Evolutionary conservation across 1,140 invertebrate genomes (phyloP).

Genomic region (Elymnias hypermnestra): DNA sequence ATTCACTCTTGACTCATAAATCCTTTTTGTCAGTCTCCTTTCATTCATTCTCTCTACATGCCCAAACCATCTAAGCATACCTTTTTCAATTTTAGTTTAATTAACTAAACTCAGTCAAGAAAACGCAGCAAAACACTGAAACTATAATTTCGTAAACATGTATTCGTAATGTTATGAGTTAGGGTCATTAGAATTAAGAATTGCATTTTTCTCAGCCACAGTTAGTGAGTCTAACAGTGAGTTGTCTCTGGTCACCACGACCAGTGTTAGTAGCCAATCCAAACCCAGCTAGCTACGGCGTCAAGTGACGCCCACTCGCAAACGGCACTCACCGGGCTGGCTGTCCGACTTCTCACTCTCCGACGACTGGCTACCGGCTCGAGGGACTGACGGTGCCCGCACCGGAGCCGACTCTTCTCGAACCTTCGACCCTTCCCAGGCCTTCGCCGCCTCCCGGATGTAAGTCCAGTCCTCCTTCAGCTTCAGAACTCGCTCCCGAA

Average conservation of each 20-base stretch:
- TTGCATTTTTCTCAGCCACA: no score
- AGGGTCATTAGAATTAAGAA: no score
- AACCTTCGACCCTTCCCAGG: constrained; percentile 11
- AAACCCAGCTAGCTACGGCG: constrained; percentile 7
- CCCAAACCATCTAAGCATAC: no score
- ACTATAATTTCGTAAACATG: neutral
- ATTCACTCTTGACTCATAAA: no score
- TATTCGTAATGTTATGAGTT: no score
- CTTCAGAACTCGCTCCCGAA: constrained; percentile 79
- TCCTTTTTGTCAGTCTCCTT: no score
- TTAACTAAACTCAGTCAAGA: no score
- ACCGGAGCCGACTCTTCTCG: constrained; percentile 8
- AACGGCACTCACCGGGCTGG: constrained; percentile 39
- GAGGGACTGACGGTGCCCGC: constrained; percentile 9
- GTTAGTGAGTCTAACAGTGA: no score
- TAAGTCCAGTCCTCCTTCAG: constrained; percentile 78
- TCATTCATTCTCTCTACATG: no score
- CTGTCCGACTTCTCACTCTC: constrained; percentile 21
- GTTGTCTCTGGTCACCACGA: neutral
- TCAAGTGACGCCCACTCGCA: constrained; percentile 20
- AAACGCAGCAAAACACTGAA: neutral
- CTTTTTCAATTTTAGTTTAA: no score
- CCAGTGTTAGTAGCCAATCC: constrained; percentile 22
- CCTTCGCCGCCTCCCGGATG: constrained; percentile 19
- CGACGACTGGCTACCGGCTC: constrained; percentile 9